Base-by-base conservation (phyloP, 2,888 invertebrate species). In the Yponomeuta plumbellus region DNA sequence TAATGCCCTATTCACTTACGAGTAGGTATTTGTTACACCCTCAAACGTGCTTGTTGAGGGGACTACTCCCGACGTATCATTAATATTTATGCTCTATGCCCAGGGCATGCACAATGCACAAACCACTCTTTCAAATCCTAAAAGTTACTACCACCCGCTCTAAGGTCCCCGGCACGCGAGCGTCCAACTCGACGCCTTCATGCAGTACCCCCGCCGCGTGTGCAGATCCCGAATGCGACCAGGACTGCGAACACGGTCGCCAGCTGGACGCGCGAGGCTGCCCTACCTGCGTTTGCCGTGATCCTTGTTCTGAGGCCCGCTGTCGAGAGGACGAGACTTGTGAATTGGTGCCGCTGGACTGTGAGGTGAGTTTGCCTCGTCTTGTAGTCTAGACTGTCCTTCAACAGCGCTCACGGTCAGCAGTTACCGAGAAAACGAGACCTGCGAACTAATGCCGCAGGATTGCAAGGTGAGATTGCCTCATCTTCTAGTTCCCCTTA, bases 281-380 rank as follows among this genome's bases (percentile, higher is more conserved):
- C 75, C 93, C 94, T 0, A 93, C 93, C 0, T 97, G 97, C 76
- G 90, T 92, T 65, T 97, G 97, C 77, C 87, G 94, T 13, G 94
- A 97, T 77, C 96, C 96, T 0, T 97, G 97, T 76, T 92, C 93
- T n/a, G 94, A 94, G 68, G 93, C 95, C 10, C 93, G 92, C 58
- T 96, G 96, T 72, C 84, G 92, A 70, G 91, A 92, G 0, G 94
- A 94, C 69, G 96, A 91, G 72, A 84, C 80, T 11, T 91, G 90
- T 64, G 88, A 90, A 61, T 76, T 91, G 65, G 83, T 91, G 67
- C 84, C 87, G 22, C 76, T 90, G 72, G 89, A 91, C 23, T 91
- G 90, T 69, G 89, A 87, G 80, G 90, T 90, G 66, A 66, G 59
- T 63, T 22, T 20, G 34, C 34, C 3, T 34, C 6, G 10, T 5